A percentile compares a stretch with the other conserved stretches of the same genome.
These are phyloP conservation scores for Chloropsis cyanopogon DNA, from an alignment of 2,113 vertebrate species.

Conservation along the genomic window DNA sequence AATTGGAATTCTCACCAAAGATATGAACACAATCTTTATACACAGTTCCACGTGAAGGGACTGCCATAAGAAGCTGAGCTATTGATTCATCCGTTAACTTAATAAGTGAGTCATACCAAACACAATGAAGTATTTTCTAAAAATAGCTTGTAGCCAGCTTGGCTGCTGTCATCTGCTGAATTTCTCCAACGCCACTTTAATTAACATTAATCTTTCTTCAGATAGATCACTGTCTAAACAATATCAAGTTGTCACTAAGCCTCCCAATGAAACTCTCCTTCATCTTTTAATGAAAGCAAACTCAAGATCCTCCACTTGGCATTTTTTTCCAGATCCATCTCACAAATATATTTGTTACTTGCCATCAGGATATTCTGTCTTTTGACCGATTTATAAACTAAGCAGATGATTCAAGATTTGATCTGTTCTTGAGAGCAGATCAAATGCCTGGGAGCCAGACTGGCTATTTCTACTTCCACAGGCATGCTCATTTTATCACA, in stretches of 20 bases:
- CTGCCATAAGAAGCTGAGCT: neutral
- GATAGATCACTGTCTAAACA: slow-evolving; percentile 34
- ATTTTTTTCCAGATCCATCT: neutral
- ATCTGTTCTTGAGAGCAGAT: neutral
- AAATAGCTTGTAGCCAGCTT: slow-evolving; percentile 54
- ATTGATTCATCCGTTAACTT: slow-evolving; percentile 40
- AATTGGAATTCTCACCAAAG: neutral
- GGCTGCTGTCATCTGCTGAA: slow-evolving; percentile 53
- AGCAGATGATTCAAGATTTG: neutral
- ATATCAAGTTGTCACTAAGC: slow-evolving; percentile 17
- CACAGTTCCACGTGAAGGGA: neutral
- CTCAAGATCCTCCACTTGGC: neutral
- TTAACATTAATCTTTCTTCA: slow-evolving; percentile 54
- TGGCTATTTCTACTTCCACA: neutral
- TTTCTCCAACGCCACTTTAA: slow-evolving; percentile 52
- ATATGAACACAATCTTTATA: neutral
- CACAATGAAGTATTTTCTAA: slow-evolving; percentile 41
- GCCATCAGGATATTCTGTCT: neutral
- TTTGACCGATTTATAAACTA: neutral
- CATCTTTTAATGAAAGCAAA: neutral
- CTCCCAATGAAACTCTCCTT: neutral
- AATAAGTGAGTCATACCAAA: slow-evolving; percentile 52
- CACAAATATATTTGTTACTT: neutral
- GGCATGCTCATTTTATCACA: neutral
- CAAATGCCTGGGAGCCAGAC: neutral